phyloP scores from a whole-genome alignment of 2,888 invertebrate genomes.

The Physocephala rufipes region DNA sequence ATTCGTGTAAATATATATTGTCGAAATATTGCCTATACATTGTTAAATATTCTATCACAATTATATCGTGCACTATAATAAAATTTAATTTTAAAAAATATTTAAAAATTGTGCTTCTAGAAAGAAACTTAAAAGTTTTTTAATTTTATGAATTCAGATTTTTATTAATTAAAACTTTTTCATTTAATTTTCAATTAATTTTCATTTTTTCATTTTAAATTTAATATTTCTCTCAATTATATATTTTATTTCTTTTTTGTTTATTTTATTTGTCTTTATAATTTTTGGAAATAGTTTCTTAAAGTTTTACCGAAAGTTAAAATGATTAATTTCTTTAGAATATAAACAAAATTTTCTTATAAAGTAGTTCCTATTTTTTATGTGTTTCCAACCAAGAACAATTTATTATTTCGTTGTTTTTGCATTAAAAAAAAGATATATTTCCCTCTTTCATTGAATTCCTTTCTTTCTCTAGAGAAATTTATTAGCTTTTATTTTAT shows the following conservation, averaged over 20 bases:
- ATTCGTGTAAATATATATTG: too few species aligned
- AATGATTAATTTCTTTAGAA: not conserved
- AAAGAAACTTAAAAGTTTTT: too few species aligned
- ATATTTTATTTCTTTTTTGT: not conserved
- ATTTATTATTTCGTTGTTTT: not conserved
- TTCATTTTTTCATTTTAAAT: not conserved
- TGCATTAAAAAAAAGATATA: too few species aligned
- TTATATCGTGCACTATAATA: too few species aligned
- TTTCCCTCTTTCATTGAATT: not conserved
- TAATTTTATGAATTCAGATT: too few species aligned
- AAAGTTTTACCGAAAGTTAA: not conserved
- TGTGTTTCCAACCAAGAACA: not conserved
- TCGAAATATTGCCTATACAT: too few species aligned
- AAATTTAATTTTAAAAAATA: too few species aligned
- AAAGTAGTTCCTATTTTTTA: not conserved
- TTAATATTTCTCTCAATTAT: not conserved
- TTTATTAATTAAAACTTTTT: too few species aligned
- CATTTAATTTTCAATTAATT: not conserved
- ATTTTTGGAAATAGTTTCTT: not conserved
- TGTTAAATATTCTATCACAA: too few species aligned
- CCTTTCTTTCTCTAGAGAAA: not conserved
- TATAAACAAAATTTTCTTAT: not conserved
- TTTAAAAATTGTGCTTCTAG: too few species aligned
- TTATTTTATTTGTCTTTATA: not conserved
- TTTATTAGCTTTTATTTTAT: constrained; percentile 24